These are phyloP conservation scores for Lacerta bilineata DNA, from an alignment of 2,797 vertebrate species.

Conservation along the genomic window DNA sequence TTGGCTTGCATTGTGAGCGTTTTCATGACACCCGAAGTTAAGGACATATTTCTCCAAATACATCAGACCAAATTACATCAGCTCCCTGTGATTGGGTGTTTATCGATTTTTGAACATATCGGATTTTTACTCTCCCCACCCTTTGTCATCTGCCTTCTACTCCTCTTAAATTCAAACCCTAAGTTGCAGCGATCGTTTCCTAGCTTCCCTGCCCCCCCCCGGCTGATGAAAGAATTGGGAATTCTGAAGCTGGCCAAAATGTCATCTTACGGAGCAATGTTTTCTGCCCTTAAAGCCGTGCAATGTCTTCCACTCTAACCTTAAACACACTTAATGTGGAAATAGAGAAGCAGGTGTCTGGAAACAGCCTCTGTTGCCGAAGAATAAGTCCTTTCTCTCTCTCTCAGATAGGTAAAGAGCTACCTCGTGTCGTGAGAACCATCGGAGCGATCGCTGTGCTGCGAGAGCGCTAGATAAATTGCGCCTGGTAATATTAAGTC, in stretches of 20 bases:
- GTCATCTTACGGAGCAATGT: slow-evolving; percentile 57
- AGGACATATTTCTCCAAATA: neutral
- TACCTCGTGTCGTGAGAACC: slow-evolving; percentile 3
- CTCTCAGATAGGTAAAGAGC: neutral
- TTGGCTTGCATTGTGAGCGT: neutral
- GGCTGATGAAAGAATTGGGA: slow-evolving; percentile 65
- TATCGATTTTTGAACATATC: slow-evolving; percentile 21
- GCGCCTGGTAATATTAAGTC: neutral
- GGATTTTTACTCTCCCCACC: neutral
- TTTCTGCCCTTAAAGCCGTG: slow-evolving; percentile 57
- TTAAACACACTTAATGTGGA: neutral
- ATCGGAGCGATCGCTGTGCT: slow-evolving; percentile 5
- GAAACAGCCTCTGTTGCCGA: neutral
- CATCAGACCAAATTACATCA: slow-evolving; percentile 41
- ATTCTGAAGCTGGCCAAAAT: slow-evolving; percentile 65
- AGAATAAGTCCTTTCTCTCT: neutral
- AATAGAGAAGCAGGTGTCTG: neutral
- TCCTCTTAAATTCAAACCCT: neutral
- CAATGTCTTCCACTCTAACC: slow-evolving; percentile 18
- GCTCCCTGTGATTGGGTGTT: neutral
- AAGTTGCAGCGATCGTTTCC: slow-evolving; percentile 64
- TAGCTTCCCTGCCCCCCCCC: slow-evolving; percentile 36
- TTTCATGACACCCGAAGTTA: neutral
- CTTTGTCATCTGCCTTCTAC: neutral
- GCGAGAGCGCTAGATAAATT: neutral